Evolutionary conservation across 2,888 invertebrate species (phyloP).

Genomic region (Synergus gifuensis): DNA sequence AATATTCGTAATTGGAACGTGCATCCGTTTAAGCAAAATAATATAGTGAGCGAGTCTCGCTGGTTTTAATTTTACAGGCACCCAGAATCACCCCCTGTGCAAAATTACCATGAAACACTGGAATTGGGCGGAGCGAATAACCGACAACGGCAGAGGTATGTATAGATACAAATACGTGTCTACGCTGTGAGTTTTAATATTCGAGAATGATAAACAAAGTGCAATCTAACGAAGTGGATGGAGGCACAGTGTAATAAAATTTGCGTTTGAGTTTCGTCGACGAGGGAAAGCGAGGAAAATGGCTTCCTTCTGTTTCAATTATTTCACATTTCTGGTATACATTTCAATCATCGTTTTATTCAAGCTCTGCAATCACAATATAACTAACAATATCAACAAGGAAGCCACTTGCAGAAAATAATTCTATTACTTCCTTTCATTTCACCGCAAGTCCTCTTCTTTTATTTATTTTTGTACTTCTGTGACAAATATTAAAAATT

Average conservation of each 20-base stretch:
- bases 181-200: slow-evolving; percentile 32
- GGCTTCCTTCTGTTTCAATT: slow-evolving; percentile 34
- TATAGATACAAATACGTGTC: slow-evolving; percentile 7
- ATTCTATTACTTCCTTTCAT: not conserved
- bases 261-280: slow-evolving; percentile 25
- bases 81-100: slow-evolving; percentile 1
- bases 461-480: not conserved
- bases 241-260: slow-evolving; percentile 37
- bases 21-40: slow-evolving; percentile 30
- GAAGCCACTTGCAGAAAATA: slow-evolving; percentile 4
- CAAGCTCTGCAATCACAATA: slow-evolving; percentile 24
- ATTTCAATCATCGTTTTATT: slow-evolving; percentile 34
- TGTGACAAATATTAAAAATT: not conserved
- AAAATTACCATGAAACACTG: slow-evolving; percentile 28
- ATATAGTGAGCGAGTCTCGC: slow-evolving; percentile 21
- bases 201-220: slow-evolving; percentile 42
- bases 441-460: not conserved
- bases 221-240: slow-evolving; percentile 41
- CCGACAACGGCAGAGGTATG: slow-evolving; percentile 23
- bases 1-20: slow-evolving; percentile 32
- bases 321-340: slow-evolving; percentile 18
- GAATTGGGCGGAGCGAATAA: slow-evolving; percentile 38
- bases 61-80: slow-evolving; percentile 27
- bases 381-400: slow-evolving; percentile 19
- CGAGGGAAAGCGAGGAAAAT: slow-evolving; percentile 22